Conservation (phyloP, 2,797 vertebrate species). For the Bothrops alternatus region DNA sequence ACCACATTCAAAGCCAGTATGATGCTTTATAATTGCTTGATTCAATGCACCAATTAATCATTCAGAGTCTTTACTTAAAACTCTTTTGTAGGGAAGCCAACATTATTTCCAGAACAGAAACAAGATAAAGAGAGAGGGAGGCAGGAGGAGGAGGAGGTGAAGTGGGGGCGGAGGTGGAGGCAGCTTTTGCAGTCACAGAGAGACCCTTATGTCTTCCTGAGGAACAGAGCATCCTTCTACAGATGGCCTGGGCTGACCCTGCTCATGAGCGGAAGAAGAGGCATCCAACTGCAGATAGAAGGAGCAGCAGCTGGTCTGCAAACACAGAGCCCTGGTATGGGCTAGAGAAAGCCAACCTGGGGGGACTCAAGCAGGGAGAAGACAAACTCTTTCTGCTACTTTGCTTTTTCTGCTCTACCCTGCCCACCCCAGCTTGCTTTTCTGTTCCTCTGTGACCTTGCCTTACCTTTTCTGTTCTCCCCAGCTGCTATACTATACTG, state of each 20-base stretch:
- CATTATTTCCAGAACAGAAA: not conserved
- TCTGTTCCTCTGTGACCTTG: not conserved
- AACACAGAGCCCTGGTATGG: constrained; percentile 3
- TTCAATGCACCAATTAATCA: not conserved
- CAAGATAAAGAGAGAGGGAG: not conserved
- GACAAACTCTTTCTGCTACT: not conserved
- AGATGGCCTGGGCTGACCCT: constrained; percentile 26
- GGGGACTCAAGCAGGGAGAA: not conserved
- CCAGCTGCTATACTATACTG: not conserved
- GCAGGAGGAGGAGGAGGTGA: not conserved
- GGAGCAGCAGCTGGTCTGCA: constrained; percentile 24
- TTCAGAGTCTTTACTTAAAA: not conserved
- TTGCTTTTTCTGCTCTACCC: not conserved
- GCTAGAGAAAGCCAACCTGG: not conserved
- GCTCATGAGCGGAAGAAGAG: not conserved
- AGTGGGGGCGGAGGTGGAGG: not conserved
- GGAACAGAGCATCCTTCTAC: constrained; percentile 17
- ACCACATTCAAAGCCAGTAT: not conserved
- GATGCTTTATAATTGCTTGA: not conserved
- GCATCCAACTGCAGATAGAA: not conserved
- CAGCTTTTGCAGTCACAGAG: constrained; percentile 9
- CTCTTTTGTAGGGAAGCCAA: not conserved
- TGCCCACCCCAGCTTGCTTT: not conserved
- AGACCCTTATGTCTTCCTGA: constrained; percentile 11
- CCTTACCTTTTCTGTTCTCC: not conserved